Evolutionary conservation across 2,888 invertebrate species (phyloP).

Genomic region (Hylaea fasciaria): DNA sequence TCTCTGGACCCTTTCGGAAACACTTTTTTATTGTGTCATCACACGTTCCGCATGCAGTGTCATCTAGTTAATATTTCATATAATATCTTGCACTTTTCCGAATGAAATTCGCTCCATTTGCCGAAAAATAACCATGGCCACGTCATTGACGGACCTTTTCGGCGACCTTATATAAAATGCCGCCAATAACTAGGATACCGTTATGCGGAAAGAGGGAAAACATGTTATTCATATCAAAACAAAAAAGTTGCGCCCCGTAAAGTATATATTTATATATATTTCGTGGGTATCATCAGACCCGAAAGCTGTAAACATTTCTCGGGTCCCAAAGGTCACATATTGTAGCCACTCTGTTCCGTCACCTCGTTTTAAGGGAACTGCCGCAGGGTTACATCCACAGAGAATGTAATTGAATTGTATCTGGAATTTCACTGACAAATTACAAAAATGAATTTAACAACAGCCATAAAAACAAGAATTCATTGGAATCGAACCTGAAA

Average conservation of each 20-base stretch:
- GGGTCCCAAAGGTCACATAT: constrained; percentile 54
- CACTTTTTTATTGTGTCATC: too few relatives aligned
- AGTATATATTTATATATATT: constrained; percentile 41
- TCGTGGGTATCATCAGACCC: constrained; percentile 46
- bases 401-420: constrained; percentile 13
- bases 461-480: too few relatives aligned
- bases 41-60: too few relatives aligned
- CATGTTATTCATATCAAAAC: constrained; percentile 46
- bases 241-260: constrained; percentile 44
- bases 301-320: constrained; percentile 47
- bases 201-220: constrained; percentile 28
- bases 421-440: too few relatives aligned
- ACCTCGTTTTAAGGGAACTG: constrained; percentile 48
- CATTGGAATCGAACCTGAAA: too few relatives aligned
- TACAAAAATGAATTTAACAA: too few relatives aligned
- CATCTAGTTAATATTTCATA: too few relatives aligned
- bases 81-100: too few relatives aligned
- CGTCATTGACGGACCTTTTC: constrained; percentile 6
- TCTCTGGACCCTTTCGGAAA: too few relatives aligned
- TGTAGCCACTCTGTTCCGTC: constrained; percentile 50
- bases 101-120: constrained; percentile 4
- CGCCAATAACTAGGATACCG: constrained; percentile 24
- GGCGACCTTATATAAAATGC: constrained; percentile 23
- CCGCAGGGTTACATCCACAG: constrained; percentile 30
- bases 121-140: constrained; percentile 6